phyloP scores from a whole-genome alignment of 2,888 invertebrate genomes.

The Chrysolina americana region DNA sequence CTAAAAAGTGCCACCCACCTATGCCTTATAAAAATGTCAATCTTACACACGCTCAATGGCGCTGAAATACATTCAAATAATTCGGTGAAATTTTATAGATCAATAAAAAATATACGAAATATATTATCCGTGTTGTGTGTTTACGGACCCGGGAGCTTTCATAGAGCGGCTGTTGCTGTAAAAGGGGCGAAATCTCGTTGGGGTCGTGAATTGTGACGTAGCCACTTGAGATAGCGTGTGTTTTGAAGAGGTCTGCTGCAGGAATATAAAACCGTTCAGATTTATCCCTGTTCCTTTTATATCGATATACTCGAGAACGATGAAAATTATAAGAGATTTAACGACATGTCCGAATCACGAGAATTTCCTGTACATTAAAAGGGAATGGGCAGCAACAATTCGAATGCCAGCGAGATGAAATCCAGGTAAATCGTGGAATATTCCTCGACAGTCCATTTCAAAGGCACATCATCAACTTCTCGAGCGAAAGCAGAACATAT shows the following conservation, averaged over 20 bases:
- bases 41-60: background rate
- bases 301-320: slow-evolving; percentile 37
- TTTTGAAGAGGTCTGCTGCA: slow-evolving; percentile 63
- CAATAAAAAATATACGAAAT: slow-evolving; percentile 34
- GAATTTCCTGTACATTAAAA: background rate
- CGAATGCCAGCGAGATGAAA: too few relatives aligned
- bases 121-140: slow-evolving; percentile 31
- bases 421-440: too few relatives aligned
- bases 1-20: too few relatives aligned
- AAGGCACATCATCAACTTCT: too few relatives aligned
- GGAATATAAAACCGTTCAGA: slow-evolving; percentile 48
- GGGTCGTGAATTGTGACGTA: slow-evolving; percentile 59
- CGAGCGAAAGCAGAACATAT: too few relatives aligned
- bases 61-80: background rate
- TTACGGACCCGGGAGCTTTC: slow-evolving; percentile 17
- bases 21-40: too few relatives aligned
- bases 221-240: slow-evolving; percentile 65
- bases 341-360: slow-evolving; percentile 11
- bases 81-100: slow-evolving; percentile 14
- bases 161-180: slow-evolving; percentile 10
- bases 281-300: slow-evolving; percentile 42
- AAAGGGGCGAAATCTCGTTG: slow-evolving; percentile 44
- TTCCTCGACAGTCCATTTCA: too few relatives aligned
- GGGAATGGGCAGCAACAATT: too few relatives aligned
- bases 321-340: slow-evolving; percentile 33